Base-by-base conservation (phyloP, 2,888 invertebrate species). In the Ophraella communa region DNA sequence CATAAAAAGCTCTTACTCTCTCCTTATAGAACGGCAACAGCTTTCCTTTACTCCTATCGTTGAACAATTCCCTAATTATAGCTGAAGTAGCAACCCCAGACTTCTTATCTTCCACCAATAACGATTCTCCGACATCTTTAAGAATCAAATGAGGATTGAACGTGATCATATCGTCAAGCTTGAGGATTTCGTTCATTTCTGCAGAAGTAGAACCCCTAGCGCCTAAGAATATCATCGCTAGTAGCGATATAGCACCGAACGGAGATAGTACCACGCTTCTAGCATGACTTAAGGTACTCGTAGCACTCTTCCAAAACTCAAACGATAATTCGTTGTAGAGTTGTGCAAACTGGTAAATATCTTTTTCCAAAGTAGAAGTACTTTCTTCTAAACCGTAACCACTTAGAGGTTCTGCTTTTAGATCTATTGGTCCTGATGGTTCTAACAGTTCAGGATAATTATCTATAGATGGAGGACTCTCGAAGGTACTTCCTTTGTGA, bases 161-260 rank as follows among this genome's bases (percentile, higher is more conserved):
- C 0, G 93, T 93, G 0, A 93, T 90, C 88, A 94, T 93, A 69
- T 95, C 93, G 77, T 95, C 95, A 14, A 95, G 83, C 73, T 89
- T 89, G 0, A 95, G 83, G 10, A 95, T 88, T 76, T 94, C 93
- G 77, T 95, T 94, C 91, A 95, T 93, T 85, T 94, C 93, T 0
- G 92, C 93, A 0, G 95, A 94, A 0, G 95, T 95, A 2, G 92
- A 88, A 1, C 94, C 94, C 70, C 92, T 86, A 0, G 95, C 94
- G 0, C 94, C 94, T 74, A 95, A 85, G 79, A 94, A 95, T 65
- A 95, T 90, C 94, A 95, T 94, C 0, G 94, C 93, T n/a, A 95
- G 81, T 83, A 93, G 87, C 0, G 94, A 94, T 1, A 92, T 92
- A 61, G 93, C 87, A 0, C 94, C 93, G 76, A 94, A 95, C 0